These are phyloP conservation scores for Leptinotarsa tumamoca DNA, from an alignment of 2,888 invertebrate species.

Conservation along the genomic window DNA sequence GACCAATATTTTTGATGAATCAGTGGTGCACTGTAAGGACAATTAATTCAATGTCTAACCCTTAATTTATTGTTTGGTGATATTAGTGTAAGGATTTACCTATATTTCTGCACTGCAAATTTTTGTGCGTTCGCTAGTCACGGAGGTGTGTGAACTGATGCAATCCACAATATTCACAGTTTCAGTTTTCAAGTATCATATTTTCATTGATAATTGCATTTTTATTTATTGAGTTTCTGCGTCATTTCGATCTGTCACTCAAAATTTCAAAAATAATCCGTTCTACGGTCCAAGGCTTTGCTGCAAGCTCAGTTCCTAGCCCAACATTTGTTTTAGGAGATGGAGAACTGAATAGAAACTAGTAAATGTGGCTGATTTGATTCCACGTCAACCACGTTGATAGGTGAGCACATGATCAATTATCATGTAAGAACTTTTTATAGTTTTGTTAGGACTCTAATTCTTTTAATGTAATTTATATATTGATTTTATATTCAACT, in stretches of 20 bases:
- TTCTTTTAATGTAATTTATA: conserved; percentile 13
- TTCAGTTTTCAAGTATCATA: background rate
- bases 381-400: background rate
- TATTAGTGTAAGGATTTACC: conserved; percentile 40
- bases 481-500: background rate
- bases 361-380: background rate
- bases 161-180: conserved; percentile 12
- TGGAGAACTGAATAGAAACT: no score
- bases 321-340: no score
- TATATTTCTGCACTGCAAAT: conserved; percentile 43
- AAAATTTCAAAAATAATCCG: background rate
- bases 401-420: background rate
- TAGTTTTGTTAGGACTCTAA: background rate
- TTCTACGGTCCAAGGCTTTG: background rate
- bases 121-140: conserved; percentile 31
- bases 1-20: conserved; percentile 22
- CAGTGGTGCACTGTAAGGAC: conserved; percentile 28
- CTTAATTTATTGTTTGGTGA: conserved; percentile 38
- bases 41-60: conserved; percentile 16
- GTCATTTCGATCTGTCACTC: background rate
- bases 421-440: background rate
- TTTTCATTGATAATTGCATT: background rate
- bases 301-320: no score
- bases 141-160: conserved; percentile 18
- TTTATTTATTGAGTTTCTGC: background rate